Evolutionary conservation across 1,140 invertebrate species (phyloP).

Genomic region (Musca vetustissima): DNA sequence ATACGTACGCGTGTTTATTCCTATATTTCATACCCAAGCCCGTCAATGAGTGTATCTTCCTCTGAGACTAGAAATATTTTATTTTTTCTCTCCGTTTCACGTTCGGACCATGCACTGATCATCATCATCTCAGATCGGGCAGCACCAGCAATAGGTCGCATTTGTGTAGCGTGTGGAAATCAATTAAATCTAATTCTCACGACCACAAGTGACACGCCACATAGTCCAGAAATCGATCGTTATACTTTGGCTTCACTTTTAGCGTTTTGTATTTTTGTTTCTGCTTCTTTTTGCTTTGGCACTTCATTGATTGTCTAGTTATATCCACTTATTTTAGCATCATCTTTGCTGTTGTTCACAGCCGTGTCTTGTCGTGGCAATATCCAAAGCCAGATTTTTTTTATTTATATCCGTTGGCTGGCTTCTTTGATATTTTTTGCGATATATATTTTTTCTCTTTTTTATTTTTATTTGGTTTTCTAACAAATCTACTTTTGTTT

Average conservation of each 20-base stretch:
- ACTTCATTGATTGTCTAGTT: no score
- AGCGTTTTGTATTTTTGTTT: conserved; percentile 18
- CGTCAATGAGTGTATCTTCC: background rate
- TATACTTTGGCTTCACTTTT: conserved; percentile 11
- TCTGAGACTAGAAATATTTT: background rate
- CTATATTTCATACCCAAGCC: background rate
- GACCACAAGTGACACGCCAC: conserved; percentile 34
- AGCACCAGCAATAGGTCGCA: conserved; percentile 8
- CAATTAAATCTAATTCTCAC: conserved; percentile 35
- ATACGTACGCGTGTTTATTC: background rate
- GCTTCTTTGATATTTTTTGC: background rate
- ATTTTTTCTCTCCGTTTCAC: no score
- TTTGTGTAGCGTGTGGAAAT: conserved; percentile 32
- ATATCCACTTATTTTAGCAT: no score
- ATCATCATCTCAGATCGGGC: background rate
- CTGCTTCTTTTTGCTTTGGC: background rate
- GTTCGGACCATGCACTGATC: background rate
- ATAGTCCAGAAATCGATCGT: conserved; percentile 25
- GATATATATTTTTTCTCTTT: background rate
- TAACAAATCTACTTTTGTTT: background rate
- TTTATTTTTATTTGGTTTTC: no score
- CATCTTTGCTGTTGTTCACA: conserved; percentile 1
- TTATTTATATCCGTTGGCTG: background rate
- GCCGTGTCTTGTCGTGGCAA: background rate
- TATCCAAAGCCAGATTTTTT: background rate